Percentiles rank a stretch among this genome's conserved stretches.
Evolutionary conservation across 2,797 vertebrate genomes (phyloP).

Genomic region (Notamacropus eugenii): DNA sequence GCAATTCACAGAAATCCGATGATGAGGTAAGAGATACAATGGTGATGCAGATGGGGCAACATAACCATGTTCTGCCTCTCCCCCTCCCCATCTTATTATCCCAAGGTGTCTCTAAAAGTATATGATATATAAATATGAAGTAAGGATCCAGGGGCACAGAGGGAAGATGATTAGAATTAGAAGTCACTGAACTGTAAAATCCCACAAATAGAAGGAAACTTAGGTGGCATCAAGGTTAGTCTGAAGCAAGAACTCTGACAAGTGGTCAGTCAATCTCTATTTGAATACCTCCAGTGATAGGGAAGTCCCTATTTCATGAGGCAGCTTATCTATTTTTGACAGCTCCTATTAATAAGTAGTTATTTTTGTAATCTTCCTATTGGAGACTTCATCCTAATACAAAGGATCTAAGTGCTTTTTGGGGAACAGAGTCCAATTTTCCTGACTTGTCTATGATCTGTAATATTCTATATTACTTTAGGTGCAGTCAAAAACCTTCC

Average conservation of each 20-base stretch:
- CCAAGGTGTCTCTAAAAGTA: neutral
- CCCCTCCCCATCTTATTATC: neutral
- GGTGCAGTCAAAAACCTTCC: neutral
- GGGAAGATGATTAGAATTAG: neutral
- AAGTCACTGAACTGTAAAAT: neutral
- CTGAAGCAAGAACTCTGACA: neutral
- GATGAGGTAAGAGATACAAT: neutral
- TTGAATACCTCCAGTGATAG: neutral
- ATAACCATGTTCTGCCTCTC: neutral
- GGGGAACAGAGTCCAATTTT: no score
- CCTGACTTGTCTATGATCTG: neutral
- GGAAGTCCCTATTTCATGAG: neutral
- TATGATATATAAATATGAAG: neutral
- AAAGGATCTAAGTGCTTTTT: neutral
- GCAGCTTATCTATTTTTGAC: neutral
- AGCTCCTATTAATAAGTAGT: neutral
- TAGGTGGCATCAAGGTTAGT: neutral
- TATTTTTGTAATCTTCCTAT: neutral
- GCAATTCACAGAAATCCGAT: neutral
- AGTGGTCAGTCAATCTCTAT: neutral
- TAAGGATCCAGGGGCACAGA: neutral
- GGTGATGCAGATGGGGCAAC: neutral
- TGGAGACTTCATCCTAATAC: neutral
- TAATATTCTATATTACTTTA: neutral
- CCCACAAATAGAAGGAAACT: neutral